Evolutionary conservation across 2,888 invertebrate genomes (phyloP).

Genomic region (Drosophila colorata): DNA sequence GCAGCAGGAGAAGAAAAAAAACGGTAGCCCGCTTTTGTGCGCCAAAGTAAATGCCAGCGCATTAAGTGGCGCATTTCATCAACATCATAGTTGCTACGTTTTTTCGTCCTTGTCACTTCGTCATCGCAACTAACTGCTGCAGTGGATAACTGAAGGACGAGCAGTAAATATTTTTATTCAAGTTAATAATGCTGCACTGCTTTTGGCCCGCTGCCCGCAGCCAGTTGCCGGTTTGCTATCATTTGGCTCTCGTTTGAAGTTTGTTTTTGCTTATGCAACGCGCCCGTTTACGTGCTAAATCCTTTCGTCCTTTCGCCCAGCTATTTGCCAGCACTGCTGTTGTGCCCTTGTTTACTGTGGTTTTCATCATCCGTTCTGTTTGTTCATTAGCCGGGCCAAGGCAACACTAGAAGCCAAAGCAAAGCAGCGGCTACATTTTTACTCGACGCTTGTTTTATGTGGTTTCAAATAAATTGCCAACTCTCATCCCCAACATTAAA

Average conservation of each 20-base stretch:
- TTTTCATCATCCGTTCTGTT: constrained; percentile 78
- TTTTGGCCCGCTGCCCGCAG: constrained; percentile 15
- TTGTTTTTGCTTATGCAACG: constrained; percentile 67
- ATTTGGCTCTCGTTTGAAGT: constrained; percentile 47
- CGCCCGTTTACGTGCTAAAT: constrained; percentile 70
- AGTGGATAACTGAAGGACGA: constrained; percentile 63
- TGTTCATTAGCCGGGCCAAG: constrained; percentile 75
- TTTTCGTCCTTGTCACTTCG: constrained; percentile 47
- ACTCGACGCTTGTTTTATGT: constrained; percentile 73
- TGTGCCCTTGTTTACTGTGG: constrained; percentile 74
- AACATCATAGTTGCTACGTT: constrained; percentile 42
- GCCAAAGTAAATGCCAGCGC: constrained; percentile 66
- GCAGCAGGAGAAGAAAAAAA: constrained; percentile 14
- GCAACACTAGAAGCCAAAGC: constrained; percentile 39
- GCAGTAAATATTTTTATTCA: constrained; percentile 78
- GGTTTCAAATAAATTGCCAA: constrained; percentile 78
- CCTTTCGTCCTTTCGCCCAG: constrained; percentile 29
- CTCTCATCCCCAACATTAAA: constrained; percentile 34
- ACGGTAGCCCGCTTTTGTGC: constrained; percentile 51
- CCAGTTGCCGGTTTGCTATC: constrained; percentile 51
- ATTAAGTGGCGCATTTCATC: constrained; percentile 76
- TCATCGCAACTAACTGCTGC: constrained; percentile 43
- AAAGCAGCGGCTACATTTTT: constrained; percentile 60
- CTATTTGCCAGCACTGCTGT: constrained; percentile 61
- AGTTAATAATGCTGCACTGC: constrained; percentile 72